Evolutionary conservation across 2,113 vertebrate genomes (phyloP).

Genomic region (Herpetotheres cachinnans): DNA sequence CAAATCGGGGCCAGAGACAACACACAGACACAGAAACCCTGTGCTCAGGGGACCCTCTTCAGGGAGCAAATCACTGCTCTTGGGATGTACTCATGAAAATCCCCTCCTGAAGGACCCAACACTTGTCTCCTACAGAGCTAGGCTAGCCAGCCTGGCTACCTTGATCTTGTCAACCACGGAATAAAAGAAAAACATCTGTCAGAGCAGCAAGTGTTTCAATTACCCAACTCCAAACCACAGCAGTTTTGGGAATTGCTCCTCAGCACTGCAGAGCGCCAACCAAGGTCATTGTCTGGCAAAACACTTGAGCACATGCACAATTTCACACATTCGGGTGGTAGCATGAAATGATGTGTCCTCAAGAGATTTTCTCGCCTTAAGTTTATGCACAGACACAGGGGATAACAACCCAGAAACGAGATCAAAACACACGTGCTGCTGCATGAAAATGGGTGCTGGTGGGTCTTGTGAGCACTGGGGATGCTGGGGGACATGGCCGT

Average conservation of each 20-base stretch:
- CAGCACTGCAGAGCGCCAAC: neutral
- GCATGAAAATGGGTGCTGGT: no score
- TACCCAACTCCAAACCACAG: neutral
- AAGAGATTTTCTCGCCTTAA: neutral
- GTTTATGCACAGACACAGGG: accelerated
- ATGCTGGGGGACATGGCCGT: neutral
- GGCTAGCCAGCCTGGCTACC: neutral
- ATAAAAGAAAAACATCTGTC: neutral
- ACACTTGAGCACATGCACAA: neutral
- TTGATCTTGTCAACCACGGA: neutral
- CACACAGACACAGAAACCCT: neutral
- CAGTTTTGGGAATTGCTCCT: neutral
- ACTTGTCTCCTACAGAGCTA: neutral
- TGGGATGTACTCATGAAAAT: neutral
- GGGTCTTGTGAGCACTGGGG: neutral
- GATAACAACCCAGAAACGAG: neutral
- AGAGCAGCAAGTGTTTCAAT: neutral
- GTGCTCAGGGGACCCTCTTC: neutral
- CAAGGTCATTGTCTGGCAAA: neutral
- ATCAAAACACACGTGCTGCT: neutral
- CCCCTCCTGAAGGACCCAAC: neutral
- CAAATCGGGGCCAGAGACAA: neutral
- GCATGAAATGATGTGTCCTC: neutral
- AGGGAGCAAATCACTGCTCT: neutral
- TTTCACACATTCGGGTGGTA: neutral